Base-by-base conservation (phyloP, 64 coral and sea anemone species). In the Actinia tenebrosa region DNA sequence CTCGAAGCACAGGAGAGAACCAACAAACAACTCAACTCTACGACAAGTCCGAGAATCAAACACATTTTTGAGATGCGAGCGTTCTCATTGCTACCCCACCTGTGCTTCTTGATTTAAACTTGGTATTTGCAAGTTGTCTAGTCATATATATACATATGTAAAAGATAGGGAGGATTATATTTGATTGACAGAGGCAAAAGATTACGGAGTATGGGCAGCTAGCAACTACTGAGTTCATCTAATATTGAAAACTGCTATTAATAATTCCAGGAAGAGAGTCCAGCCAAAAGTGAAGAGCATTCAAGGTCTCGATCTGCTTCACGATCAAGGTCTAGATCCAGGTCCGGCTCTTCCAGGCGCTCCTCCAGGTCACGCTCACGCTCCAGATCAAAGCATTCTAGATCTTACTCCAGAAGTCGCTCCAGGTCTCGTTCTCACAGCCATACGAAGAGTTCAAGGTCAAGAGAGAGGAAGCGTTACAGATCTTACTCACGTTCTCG, bases 401-500 rank as follows among this genome's bases (percentile, higher is more conserved):
- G 80, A 84, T 88, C 86, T n/a, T 83, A 44, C 44, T 99, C 96
- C 54, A 89, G 86, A 43, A 87, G 63, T 20, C 86, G 75, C 22
- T 96, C 91, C 27, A 77, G 88, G 30, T 96, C 94, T 20, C 87
- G 91, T 59, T 93, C 91, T 80, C 85, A 54, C 55, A 90, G 91
- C 20, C 94, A 64, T 59, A 85, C 60, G 53, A 89, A 53, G 16
- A 85, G 23, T 19, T 88, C 90, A 58, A 92, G 78, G 45, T 92
- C 91, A 50, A 87, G 91, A 17, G 92, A 91, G 37, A 95, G 94
- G 79, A 92, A 14, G 82, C 69, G 25, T 8, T 63, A 55, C 79
- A 83, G 61, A 71, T 84, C 88, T 71, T 90, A 87, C 45, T 92
- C 94, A 44, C 62, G 88, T 60, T 96, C 94, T 59, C 94, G 88